phyloP scores from a whole-genome alignment of 2,888 invertebrate species.

The Metallyticus violacea region DNA sequence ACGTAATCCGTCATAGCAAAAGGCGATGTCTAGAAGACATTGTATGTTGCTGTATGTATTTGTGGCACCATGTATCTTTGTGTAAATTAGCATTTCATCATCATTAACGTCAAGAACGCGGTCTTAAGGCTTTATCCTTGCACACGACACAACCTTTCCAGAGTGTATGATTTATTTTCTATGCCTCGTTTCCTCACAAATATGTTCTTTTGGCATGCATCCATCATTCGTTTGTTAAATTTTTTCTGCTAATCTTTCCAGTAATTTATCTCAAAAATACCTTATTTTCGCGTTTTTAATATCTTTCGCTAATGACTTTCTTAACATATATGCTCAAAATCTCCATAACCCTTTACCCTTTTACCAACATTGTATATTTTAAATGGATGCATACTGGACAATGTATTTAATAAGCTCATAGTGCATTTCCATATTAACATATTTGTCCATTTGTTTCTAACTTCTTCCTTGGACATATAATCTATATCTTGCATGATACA shows the following conservation, averaged over 20 bases:
- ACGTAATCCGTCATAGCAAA: too few species aligned
- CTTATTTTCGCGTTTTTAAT: background rate
- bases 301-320: background rate
- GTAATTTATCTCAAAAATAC: background rate
- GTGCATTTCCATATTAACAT: too few species aligned
- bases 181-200: background rate
- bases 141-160: background rate
- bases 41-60: too few species aligned
- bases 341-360: too few species aligned
- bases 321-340: background rate
- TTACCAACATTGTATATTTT: too few species aligned
- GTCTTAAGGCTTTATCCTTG: background rate
- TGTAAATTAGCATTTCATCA: background rate
- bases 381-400: too few species aligned
- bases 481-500: too few species aligned
- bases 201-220: background rate
- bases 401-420: too few species aligned
- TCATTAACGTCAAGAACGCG: background rate
- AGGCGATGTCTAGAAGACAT: too few species aligned
- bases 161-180: background rate
- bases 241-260: background rate
- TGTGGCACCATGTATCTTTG: too few species aligned
- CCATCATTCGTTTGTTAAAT: background rate
- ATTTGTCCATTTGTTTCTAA: too few species aligned
- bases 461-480: too few species aligned